Evolutionary conservation across 64 coral and sea anemone genomes (phyloP), one percentile per base, ranked within the genome.

Genomic region (Pocillopora damicornis): DNA sequence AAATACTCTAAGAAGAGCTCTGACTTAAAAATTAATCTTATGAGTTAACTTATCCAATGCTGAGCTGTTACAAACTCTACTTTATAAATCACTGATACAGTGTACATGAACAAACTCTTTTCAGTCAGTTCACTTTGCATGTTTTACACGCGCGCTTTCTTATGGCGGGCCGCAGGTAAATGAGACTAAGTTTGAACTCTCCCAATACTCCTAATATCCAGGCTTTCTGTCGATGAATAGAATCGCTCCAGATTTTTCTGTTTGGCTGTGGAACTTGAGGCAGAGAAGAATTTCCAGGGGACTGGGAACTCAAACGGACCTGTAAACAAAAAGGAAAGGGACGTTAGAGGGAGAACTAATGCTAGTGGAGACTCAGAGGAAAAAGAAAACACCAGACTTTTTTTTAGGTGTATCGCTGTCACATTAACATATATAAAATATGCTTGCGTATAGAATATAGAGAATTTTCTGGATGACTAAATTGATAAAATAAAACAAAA

Each of bases 11-110:
- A 15, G 16, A 63, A 63, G 12, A 63, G 16, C 2, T 11, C 61
- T 63, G 11, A 63, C 13, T 17, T 71, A 30, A 71, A 18, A n/a
- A 23, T 23, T 23, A 71, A 71, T 71, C 22, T 71, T 71, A 23
- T 25, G 25, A n/a, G 8, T 51, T 51, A 7, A 51, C 42, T 51
- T 51, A 51, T 51, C 42, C 42, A 51, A 23, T 23, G 11, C 11
- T 23, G 63, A 85, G 65, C 81, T 42, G 26, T 57, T 25, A 72
- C 35, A 23, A 17, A 66, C 65, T 73, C 65, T 85, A 58, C 63
- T 26, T 85, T 58, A 73, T 83, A 58, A 85, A 16, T 51, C 81
- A 85, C 68, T 85, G 81, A 85, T 85, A 13, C 81, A 85, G 68
- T 85, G 81, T 73, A 85, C 35, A 38, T 18, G 15, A 11, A 63